Evolutionary conservation across 2,888 invertebrate genomes (phyloP).

Genomic region (Osmoderma eremita): DNA sequence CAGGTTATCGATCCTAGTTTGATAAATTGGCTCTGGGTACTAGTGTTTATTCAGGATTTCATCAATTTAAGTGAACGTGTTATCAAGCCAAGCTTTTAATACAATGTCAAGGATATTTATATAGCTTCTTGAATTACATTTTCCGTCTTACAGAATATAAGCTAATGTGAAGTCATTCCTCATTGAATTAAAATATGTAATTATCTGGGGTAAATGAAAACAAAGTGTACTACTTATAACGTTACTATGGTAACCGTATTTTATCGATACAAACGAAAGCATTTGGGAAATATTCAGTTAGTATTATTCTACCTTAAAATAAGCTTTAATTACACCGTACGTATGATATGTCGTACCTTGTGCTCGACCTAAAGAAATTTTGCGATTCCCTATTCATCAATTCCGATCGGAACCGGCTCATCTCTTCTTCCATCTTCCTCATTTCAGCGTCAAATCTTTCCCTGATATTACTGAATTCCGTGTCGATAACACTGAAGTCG

Average conservation of each 20-base stretch:
- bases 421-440: slow-evolving; percentile 98
- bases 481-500: slow-evolving; percentile 95
- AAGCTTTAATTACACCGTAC: slow-evolving; percentile 5
- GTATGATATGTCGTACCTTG: slow-evolving; percentile 74
- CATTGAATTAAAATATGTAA: no score
- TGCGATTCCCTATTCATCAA: slow-evolving; percentile 92
- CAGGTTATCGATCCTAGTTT: slow-evolving; percentile 14
- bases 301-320: not conserved
- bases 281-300: not conserved
- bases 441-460: slow-evolving; percentile 96
- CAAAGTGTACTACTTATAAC: no score
- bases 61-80: slow-evolving; percentile 17
- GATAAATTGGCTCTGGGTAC: not conserved
- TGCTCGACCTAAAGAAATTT: slow-evolving; percentile 90
- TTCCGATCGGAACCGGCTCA: slow-evolving; percentile 93
- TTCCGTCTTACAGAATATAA: no score
- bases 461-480: slow-evolving; percentile 95
- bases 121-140: not conserved
- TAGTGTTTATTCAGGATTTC: slow-evolving; percentile 7
- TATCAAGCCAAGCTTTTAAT: not conserved
- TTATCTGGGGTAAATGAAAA: no score
- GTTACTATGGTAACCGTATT: slow-evolving; percentile 13
- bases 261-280: slow-evolving; percentile 27
- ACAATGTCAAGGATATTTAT: slow-evolving; percentile 15
- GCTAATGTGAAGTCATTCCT: no score